Base-by-base conservation (phyloP, 2,797 vertebrate species). In the Malacoraja senta region DNA sequence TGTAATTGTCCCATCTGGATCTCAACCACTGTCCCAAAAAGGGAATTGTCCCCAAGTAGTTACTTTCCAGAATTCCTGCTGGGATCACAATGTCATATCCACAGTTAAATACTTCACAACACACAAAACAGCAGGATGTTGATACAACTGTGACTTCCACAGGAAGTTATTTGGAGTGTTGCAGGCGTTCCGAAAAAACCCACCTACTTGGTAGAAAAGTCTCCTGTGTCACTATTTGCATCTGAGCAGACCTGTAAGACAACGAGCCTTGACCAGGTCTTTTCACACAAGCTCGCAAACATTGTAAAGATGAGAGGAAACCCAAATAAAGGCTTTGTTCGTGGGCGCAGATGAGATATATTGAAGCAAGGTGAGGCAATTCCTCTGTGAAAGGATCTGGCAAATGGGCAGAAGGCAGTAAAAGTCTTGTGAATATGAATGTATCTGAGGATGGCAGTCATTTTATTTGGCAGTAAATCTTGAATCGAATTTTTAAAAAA, bases 111-210 rank as follows among this genome's bases (percentile, higher is more conserved):
- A 95, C 90, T 29, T 92, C 90, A 76, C 44, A 38, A 92, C 95
- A 96, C 96, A 96, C 95, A 96, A 95, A 96, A 93, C 96, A 96
- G 96, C 95, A 96, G 96, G 96, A 96, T 96, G 95, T 96, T 96
- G 95, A 96, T 96, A 96, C 94, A 96, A 96, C 95, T 95, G 94
- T 95, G 94, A 96, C 95, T 96, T 96, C 95, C 95, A 95, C 95
- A 95, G 96, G 96, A 96, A 96, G 95, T 95, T 96, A 95, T 96
- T 96, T 95, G 95, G 94, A 95, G 95, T 93, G 95, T 95, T 95
- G 95, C 95, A 93, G 94, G 94, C 94, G 94, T 95, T 94, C 94
- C 94, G 93, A 93, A 94, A 94, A 65, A 80, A 84, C 26, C 79
- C 77, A 93, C 61, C 58, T 80, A 94, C 93, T 94, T 95, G 94